Conservation (phyloP, 2,797 vertebrate genomes). For the Acestrorhynchus altus region DNA sequence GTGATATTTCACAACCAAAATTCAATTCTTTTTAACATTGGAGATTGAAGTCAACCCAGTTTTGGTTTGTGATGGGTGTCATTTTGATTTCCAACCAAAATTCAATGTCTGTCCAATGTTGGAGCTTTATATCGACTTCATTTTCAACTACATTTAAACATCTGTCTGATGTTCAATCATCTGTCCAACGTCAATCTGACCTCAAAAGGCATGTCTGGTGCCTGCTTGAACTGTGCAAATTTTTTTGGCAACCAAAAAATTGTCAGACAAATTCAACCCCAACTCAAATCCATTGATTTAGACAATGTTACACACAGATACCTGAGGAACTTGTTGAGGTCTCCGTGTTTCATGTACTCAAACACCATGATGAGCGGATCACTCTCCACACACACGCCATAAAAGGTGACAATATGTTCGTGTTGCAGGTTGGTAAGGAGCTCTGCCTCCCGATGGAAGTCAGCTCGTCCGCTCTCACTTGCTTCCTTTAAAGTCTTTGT, state of each 20-base stretch:
- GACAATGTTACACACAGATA: constrained; percentile 57
- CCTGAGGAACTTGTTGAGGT: constrained; percentile 99
- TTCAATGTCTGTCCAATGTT: too few relatives aligned
- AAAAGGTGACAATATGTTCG: constrained; percentile 97
- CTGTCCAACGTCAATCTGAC: too few relatives aligned
- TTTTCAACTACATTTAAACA: too few relatives aligned
- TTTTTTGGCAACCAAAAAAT: background rate
- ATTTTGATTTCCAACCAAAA: too few relatives aligned
- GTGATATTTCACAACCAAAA: too few relatives aligned
- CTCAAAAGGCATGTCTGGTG: too few relatives aligned
- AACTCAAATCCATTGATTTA: background rate
- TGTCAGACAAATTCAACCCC: background rate
- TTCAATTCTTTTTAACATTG: too few relatives aligned
- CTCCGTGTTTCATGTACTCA: constrained; percentile 98
- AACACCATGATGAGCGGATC: constrained; percentile 99
- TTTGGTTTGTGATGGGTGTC: too few relatives aligned
- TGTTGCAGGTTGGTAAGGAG: constrained; percentile 97
- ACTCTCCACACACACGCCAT: constrained; percentile 95
- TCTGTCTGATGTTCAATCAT: too few relatives aligned
- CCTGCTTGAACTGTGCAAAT: too few relatives aligned
- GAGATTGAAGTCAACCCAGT: too few relatives aligned
- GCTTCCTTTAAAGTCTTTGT: constrained; percentile 94
- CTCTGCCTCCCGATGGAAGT: constrained; percentile 97
- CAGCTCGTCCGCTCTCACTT: constrained; percentile 94
- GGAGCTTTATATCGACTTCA: too few relatives aligned